A percentile compares a stretch with the other conserved stretches of the same genome.
These are phyloP conservation scores for Chiridota heheva DNA, from an alignment of 35 echinoderm and acorn worm species.

Conservation along the genomic window DNA sequence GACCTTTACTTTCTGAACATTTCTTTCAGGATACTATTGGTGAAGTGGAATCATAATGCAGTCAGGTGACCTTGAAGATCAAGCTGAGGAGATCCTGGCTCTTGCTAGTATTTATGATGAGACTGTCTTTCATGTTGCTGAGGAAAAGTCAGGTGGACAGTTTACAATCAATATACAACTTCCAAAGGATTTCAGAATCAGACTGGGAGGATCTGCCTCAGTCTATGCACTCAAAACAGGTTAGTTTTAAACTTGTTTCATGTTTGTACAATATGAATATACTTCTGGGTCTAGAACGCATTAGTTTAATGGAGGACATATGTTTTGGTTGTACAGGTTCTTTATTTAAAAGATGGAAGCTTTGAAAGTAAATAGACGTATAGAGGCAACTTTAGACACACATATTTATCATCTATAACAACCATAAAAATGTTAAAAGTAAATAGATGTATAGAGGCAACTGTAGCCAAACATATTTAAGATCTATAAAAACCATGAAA, in stretches of 20 bases:
- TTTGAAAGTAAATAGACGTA: neutral
- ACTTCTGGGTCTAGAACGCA: too few relatives aligned
- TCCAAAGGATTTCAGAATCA: constrained; percentile 15
- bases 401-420: too few relatives aligned
- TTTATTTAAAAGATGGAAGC: neutral
- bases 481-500: too few relatives aligned
- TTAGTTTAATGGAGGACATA: neutral
- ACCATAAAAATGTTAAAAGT: too few relatives aligned
- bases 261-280: neutral
- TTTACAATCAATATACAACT: constrained; percentile 39
- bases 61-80: constrained; percentile 33
- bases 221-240: constrained; percentile 30
- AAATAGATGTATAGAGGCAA: too few relatives aligned
- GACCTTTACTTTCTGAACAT: too few relatives aligned
- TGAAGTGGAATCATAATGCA: too few relatives aligned
- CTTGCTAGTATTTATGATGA: constrained; percentile 64
- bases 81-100: constrained; percentile 51
- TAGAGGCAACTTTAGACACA: neutral
- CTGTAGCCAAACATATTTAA: too few relatives aligned
- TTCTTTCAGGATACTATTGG: too few relatives aligned
- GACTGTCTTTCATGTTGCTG: constrained; percentile 39
- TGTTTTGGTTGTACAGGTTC: neutral
- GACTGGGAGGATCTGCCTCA: neutral
- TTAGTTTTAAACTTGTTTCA: neutral
- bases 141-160: constrained; percentile 50